Evolutionary conservation across 2,888 invertebrate genomes (phyloP), one percentile per base, ranked within the genome.

Genomic region (Melinaea menophilus): DNA sequence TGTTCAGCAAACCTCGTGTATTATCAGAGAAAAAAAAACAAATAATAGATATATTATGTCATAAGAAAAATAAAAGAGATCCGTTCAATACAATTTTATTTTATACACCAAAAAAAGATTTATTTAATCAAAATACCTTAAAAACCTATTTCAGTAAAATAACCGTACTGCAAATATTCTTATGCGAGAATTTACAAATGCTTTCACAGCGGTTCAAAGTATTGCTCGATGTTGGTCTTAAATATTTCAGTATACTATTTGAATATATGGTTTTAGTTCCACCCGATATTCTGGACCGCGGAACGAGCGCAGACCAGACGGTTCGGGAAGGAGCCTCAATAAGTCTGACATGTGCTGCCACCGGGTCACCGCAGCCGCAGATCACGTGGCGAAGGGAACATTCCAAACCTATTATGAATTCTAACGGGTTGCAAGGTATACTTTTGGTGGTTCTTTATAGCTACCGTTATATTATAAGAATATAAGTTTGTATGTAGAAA

Each of bases 361-460:
- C 94, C 13, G 96, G 98, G 59, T 95, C 96, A n/a, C 98, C 98
- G 2, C 92, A 93, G 70, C 98, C 98, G 4, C 95, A 93, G 74
- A 96, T 97, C 82, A 95, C 94, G 69, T 98, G 98, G 98, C 91
- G 95, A 71, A 91, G 97, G 70, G 97, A 97, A 83, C 95, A 95
- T 76, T 94, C 95, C 63, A 94, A 94, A 78, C 91, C 93, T 63
- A 96, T 96, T 79, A 93, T 94, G 22, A 82, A 94, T 58, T 91
- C 93, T 59, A 93, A 93, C 72, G 94, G 94, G 46, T 90, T 92
- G 72, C 94, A 94, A 92, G 94, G 95, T 95, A 83, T 31, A 51
- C 46, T 51, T 31, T 41, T 41, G 9, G 4, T 37, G 4, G 5
- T 5, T 7, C 12, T n/a, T 48, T 13, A 13, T 48, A 13, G n/a